These are phyloP conservation scores for Uria lomvia DNA, from an alignment of 2,113 vertebrate genomes.

Conservation along the genomic window DNA sequence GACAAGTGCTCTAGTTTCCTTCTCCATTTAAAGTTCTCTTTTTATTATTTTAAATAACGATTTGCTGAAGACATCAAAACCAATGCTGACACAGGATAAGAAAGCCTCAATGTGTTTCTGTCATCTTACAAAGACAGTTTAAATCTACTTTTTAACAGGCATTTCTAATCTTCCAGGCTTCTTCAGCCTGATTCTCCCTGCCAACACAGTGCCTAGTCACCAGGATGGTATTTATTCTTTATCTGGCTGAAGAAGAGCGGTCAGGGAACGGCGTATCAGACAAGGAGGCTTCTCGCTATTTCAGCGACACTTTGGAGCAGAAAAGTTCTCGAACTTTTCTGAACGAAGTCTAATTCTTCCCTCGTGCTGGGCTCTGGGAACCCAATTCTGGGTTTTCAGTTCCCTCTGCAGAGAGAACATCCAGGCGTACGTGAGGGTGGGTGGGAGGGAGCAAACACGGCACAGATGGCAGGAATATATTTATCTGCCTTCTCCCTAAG, in stretches of 20 bases:
- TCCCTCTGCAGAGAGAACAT: neutral
- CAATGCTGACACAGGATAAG: neutral
- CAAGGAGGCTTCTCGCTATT: neutral
- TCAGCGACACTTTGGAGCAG: neutral
- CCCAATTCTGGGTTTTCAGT: neutral
- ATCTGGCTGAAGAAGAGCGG: neutral
- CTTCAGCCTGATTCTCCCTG: neutral
- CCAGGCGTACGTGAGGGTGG: fast-evolving
- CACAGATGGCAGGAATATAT: neutral
- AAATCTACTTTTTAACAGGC: neutral
- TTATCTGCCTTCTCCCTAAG: neutral
- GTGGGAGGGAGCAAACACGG: neutral
- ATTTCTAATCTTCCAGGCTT: neutral
- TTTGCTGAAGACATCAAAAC: neutral
- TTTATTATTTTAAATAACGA: neutral
- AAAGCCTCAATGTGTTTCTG: neutral
- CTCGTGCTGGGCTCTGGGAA: neutral
- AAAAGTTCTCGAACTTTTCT: neutral
- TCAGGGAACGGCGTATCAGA: neutral
- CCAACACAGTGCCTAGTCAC: neutral
- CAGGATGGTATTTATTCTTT: neutral
- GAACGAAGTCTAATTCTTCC: neutral
- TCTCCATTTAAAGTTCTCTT: neutral
- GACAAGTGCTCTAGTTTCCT: neutral
- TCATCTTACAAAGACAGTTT: neutral